Evolutionary conservation across 2,888 invertebrate species (phyloP).

Genomic region (Homarus gammarus): DNA sequence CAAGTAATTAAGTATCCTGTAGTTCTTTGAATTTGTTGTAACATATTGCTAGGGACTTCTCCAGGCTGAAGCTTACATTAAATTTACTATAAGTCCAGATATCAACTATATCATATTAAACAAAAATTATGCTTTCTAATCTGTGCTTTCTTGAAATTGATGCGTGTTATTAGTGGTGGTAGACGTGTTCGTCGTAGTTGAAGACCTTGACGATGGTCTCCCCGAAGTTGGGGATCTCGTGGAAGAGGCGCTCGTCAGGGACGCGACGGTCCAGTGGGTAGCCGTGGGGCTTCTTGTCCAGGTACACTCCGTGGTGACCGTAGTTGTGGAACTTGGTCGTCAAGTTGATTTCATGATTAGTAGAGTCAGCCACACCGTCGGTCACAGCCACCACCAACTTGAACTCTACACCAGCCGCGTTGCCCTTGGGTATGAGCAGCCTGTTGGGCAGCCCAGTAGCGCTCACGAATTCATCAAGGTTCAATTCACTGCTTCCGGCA

Average conservation of each 20-base stretch:
- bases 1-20: too few relatives aligned
- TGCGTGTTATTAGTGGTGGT: background rate
- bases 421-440: slow-evolving; percentile 76
- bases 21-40: too few relatives aligned
- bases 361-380: slow-evolving; percentile 52
- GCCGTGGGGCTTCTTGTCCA: slow-evolving; percentile 81
- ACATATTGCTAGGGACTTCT: too few relatives aligned
- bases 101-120: too few relatives aligned
- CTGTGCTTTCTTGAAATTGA: too few relatives aligned
- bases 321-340: slow-evolving; percentile 77
- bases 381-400: slow-evolving; percentile 76
- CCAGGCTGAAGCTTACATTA: too few relatives aligned
- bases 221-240: slow-evolving; percentile 63
- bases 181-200: background rate
- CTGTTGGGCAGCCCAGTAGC: slow-evolving; percentile 74
- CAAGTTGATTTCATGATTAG: slow-evolving; percentile 35
- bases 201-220: background rate
- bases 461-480: slow-evolving; percentile 32
- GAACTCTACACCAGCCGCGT: slow-evolving; percentile 72
- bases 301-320: slow-evolving; percentile 82
- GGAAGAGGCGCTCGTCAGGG: slow-evolving; percentile 55
- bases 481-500: background rate
- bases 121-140: too few relatives aligned
- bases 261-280: slow-evolving; percentile 20
- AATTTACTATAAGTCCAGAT: too few relatives aligned